These are phyloP conservation scores for Copsychus sechellarum DNA, from an alignment of 2,113 vertebrate species.

Conservation along the genomic window DNA sequence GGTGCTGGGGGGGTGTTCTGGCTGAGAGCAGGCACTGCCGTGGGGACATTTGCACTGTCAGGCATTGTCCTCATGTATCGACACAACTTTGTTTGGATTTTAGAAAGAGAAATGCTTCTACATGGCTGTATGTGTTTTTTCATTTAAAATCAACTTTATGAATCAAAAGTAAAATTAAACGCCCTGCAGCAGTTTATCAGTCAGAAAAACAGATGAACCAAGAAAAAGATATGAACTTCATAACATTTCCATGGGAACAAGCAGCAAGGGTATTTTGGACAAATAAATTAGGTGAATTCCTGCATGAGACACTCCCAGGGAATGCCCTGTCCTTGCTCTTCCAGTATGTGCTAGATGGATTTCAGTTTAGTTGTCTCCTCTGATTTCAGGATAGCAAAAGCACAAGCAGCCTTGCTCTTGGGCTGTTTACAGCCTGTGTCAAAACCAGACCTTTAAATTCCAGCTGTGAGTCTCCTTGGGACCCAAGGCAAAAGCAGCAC, in stretches of 20 bases:
- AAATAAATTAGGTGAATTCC: neutral
- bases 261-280: neutral
- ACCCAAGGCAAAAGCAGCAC: constrained; percentile 16
- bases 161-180: neutral
- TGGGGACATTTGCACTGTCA: neutral
- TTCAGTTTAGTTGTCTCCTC: neutral
- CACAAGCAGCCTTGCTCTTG: neutral
- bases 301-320: neutral
- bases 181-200: neutral
- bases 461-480: neutral
- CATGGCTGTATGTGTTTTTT: neutral
- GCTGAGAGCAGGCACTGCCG: neutral
- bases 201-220: neutral
- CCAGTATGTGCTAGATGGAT: neutral
- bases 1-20: neutral
- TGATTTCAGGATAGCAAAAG: neutral
- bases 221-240: neutral
- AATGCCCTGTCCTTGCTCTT: neutral
- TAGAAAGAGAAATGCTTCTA: neutral
- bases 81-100: neutral
- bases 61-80: neutral
- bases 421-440: neutral
- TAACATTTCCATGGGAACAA: neutral
- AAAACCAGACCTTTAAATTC: neutral
- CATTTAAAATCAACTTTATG: neutral